Evolutionary conservation across 1,140 invertebrate genomes (phyloP), one percentile per base, ranked within the genome.

Genomic region (Drosophila dunni): DNA sequence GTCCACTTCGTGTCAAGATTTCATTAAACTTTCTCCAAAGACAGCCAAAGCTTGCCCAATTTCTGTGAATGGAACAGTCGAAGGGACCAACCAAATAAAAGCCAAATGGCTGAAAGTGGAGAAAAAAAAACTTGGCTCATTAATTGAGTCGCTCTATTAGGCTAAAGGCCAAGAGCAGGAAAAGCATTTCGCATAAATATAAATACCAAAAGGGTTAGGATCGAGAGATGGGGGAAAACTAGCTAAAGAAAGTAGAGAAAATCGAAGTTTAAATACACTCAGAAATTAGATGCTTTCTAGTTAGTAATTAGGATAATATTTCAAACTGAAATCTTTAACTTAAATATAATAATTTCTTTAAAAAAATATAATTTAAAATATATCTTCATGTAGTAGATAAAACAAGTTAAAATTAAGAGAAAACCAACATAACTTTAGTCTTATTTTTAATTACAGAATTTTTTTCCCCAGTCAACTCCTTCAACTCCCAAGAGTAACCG

Each of bases 81-180:
- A 65, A 57, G 57, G 15, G 34, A 15, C 33, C 13, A n/a, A 56
- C 38, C 40, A 58, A 13, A 54, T 9, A 15, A 69, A 71, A 42
- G 45, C 29, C 42, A 45, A 45, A 48, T 58, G 46, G 75, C 56
- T 56, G 71, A 60, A 46, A 60, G 54, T 75, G 46, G 46, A 33
- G 29, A 38, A 45, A 71, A 76, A 76, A 69, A 83, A 84, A 67
- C 75, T 82, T 86, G 76, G 48, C 83, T 88, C 79, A 88, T 88
- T 88, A 88, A 88, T 88, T 83, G 83, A 88, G 76, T 79, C 79
- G 83, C 70, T 77, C 79, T 88, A 88, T 86, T 86, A 82, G 75
- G 71, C 79, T 70, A 58, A 56, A 70, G 57, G 42, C 51, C 46
- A 62, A 68, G 40, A 63, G 67, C 61, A 42, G 40, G 51, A 62